Base-by-base conservation (phyloP, 2,888 invertebrate species). In the Euproctis similis region DNA sequence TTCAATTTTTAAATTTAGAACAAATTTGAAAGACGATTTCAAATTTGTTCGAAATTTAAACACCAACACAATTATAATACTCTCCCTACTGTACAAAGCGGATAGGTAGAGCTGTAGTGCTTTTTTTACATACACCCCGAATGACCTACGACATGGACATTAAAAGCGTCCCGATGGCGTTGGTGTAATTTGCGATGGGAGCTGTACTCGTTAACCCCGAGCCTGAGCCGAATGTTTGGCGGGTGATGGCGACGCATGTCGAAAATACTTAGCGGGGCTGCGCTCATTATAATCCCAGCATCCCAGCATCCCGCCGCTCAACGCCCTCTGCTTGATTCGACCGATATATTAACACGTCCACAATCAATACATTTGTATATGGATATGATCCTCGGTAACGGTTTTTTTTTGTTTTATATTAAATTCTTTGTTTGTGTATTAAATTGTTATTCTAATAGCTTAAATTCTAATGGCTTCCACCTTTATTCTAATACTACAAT, bases 191-290 rank as follows among this genome's bases (percentile, higher is more conserved):
- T 70, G 70, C 61, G 58, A 55, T 50, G 46, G 46, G 46, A 34
- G 21, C 38, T 58, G 69, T 64, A 63, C 66, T 70, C 67, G 72
- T 70, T 67, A 71, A 66, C 76, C 74, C 71, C 58, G 40, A 36
- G 42, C 45, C 53, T 43, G n/a, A n/a, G n/a, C 46, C 60, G 65
- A 76, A 76, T 78, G 78, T 80, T 81, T 78, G 81, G 59, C 73
- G 82, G 78, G 81, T 70, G 82, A 74, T 74, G 76, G 73, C 76
- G 67, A 80, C 80, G 82, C 82, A 84, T 84, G 84, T 81, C 81
- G 75, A 81, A 80, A 81, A 84, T 84, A 75, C 82, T 84, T 82
- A 78, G 77, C 77, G 80, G 80, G 81, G 78, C 69, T 63, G 70
- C 64, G 65, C 72, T 82, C 82, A 84, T 84, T 82, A 84, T 80